These are phyloP conservation scores for Pachydiplax longipennis DNA, from an alignment of 2,888 invertebrate species.

Conservation along the genomic window DNA sequence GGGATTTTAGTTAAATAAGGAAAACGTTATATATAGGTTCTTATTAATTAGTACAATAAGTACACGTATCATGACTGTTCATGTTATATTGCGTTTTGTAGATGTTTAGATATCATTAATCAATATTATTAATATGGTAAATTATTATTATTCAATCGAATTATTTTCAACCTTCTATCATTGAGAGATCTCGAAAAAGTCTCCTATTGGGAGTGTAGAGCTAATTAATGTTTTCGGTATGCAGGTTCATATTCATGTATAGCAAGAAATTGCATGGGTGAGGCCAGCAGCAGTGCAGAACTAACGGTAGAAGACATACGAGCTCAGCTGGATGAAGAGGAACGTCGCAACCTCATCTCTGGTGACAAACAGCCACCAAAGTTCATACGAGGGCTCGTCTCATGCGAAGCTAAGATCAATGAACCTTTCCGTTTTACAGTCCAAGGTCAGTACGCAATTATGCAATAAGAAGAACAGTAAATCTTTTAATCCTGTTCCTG, in stretches of 20 bases:
- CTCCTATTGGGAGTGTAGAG: not conserved
- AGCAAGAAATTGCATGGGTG: constrained; percentile 90
- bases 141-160: too few relatives aligned
- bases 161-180: too few relatives aligned
- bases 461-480: too few relatives aligned
- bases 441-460: constrained; percentile 66
- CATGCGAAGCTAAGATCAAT: constrained; percentile 82
- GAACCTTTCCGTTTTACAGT: constrained; percentile 82
- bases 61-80: too few relatives aligned
- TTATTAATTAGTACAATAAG: too few relatives aligned
- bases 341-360: constrained; percentile 76
- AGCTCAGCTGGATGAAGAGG: constrained; percentile 87
- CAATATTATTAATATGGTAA: too few relatives aligned
- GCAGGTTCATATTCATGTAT: constrained; percentile 85
- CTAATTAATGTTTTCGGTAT: constrained; percentile 23
- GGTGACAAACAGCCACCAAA: constrained; percentile 80
- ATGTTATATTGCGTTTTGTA: too few relatives aligned
- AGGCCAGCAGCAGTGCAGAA: constrained; percentile 84
- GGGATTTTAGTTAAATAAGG: not conserved
- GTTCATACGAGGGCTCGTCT: constrained; percentile 81
- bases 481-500: too few relatives aligned
- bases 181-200: too few relatives aligned
- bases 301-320: constrained; percentile 90
- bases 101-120: too few relatives aligned
- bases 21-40: too few relatives aligned